phyloP scores from a whole-genome alignment of 2,888 invertebrate genomes.

The Fissipunctia ypsillon region DNA sequence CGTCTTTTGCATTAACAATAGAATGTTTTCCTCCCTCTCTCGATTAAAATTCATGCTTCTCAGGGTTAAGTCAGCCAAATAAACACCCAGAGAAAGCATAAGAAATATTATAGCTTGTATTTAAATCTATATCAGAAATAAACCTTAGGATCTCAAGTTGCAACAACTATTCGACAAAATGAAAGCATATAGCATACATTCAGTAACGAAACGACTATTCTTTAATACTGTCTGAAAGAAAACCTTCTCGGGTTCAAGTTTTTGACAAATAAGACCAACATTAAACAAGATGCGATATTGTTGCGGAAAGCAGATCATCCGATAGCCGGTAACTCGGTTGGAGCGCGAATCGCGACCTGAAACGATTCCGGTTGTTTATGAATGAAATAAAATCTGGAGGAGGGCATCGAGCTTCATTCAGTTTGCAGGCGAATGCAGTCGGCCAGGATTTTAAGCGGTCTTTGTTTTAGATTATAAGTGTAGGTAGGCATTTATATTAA shows the following conservation, averaged over 20 bases:
- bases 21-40: constrained; percentile 23
- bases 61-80: not conserved
- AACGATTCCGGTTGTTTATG: constrained; percentile 52
- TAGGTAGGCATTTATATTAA: too few relatives aligned
- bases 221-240: not conserved
- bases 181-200: not conserved
- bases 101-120: too few relatives aligned
- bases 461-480: not conserved
- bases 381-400: constrained; percentile 50
- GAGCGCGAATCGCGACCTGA: constrained; percentile 38
- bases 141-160: not conserved
- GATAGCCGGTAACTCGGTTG: constrained; percentile 60
- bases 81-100: not conserved
- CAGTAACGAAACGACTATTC: not conserved
- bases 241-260: constrained; percentile 20
- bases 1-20: constrained; percentile 30
- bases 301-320: constrained; percentile 59
- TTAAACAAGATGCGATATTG: constrained; percentile 55
- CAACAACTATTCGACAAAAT: not conserved
- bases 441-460: constrained; percentile 3
- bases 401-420: constrained; percentile 35
- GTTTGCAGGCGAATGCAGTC: constrained; percentile 6
- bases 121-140: not conserved
- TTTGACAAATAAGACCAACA: constrained; percentile 30
- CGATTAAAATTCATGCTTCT: constrained; percentile 15